Base-by-base conservation (phyloP, 2,113 vertebrate species). In the Nannospalax galili region DNA sequence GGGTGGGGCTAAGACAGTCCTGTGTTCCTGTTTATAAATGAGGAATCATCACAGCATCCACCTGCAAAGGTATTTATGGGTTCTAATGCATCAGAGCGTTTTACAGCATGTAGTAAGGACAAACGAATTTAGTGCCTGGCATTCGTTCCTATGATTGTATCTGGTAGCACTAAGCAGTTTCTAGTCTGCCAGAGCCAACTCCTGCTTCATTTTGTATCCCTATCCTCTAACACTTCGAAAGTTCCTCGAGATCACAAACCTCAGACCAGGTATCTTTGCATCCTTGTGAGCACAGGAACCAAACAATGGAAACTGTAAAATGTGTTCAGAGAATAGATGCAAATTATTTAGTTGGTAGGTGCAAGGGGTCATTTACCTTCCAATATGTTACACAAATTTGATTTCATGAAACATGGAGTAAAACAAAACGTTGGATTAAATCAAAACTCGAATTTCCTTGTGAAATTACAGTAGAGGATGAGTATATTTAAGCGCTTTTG, bases 391-490 rank as follows among this genome's bases (percentile, higher is more conserved):
- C 11, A n/a, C 48, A 92, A 89, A 52, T 64, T 8, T 84, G 84
- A 79, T 67, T 96, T 92, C 40, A 28, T 48, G 60, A 80, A 93
- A 77, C 5, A 17, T 40, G 30, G 69, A 87, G 65, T 79, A 37
- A 87, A 75, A 84, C 45, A 89, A 91, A 91, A 56, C 19, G 45
- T 62, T 81, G 58, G 7, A 64, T 16, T 69, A 90, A 93, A 42
- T 84, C 15, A 88, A 35, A 86, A 73, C 85, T 67, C 88, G 28
- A 56, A 88, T 88, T 90, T n/a, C 20, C 17, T 92, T 93, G 40
- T 42, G 32, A 72, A 81, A 58, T 77, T n/a, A 35, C 28, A 92
- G 7, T 35, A 69, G 10, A 17, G 15, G 79, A 20, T 35, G n/a
- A 88, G 88, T 20, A 60, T 35, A 78, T 78, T 45, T 58, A 62